Evolutionary conservation across 2,797 vertebrate species (phyloP).

Genomic region (Chelidonichthys spinosus): DNA sequence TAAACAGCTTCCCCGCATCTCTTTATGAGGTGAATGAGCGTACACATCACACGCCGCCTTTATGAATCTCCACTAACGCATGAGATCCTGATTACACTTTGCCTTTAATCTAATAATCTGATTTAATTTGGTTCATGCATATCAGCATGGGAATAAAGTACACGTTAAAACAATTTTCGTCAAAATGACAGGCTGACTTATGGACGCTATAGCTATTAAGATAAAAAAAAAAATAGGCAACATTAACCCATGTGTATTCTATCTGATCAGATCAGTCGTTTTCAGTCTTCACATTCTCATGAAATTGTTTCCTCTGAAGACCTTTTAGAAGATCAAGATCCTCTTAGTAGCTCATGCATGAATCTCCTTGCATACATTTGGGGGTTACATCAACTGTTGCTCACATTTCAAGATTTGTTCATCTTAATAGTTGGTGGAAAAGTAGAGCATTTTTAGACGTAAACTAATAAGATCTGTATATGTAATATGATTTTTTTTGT

Average conservation of each 20-base stretch:
- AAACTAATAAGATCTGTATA: background rate
- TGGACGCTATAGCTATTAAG: constrained; percentile 18
- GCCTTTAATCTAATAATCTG: constrained; percentile 61
- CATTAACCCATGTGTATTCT: constrained; percentile 24
- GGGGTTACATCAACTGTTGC: constrained; percentile 45
- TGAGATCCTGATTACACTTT: constrained; percentile 44
- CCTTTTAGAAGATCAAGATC: constrained; percentile 45
- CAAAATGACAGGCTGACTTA: constrained; percentile 25
- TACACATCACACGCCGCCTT: constrained; percentile 25
- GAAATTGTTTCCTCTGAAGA: constrained; percentile 42
- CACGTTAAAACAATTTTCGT: constrained; percentile 20
- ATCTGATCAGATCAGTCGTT: constrained; percentile 38
- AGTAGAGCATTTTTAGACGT: background rate
- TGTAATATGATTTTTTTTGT: background rate
- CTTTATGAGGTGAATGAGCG: constrained; percentile 41
- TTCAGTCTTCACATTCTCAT: constrained; percentile 15
- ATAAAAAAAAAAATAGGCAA: constrained; percentile 7
- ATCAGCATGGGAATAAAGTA: constrained; percentile 17
- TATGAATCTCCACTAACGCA: constrained; percentile 22
- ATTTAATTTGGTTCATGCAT: constrained; percentile 56
- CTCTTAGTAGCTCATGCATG: constrained; percentile 34
- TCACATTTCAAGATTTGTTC: background rate
- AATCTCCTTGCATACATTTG: constrained; percentile 61
- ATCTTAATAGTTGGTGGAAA: background rate
- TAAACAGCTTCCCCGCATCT: constrained; percentile 36